These are phyloP conservation scores for Patiria pectinifera DNA, from an alignment of 53 echinoderm and acorn worm species.

Conservation along the genomic window DNA sequence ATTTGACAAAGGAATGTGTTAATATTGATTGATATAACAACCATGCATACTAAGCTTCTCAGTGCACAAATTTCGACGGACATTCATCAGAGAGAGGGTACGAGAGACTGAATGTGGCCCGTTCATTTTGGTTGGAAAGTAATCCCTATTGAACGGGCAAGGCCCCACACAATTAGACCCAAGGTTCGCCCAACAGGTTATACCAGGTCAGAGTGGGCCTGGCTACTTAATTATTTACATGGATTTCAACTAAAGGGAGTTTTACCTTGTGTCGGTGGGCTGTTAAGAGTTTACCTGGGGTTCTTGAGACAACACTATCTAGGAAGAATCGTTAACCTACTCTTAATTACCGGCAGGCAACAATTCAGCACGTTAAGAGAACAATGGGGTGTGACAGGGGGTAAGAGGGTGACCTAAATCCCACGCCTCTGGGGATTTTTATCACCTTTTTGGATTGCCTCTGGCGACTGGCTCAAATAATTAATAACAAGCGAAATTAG, in stretches of 20 bases:
- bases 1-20: conserved; percentile 2
- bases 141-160: conserved; percentile 41
- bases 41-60: neutral
- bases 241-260: conserved; percentile 5
- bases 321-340: neutral
- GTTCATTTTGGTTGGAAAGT: conserved; percentile 39
- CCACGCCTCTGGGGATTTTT: neutral
- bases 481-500: neutral
- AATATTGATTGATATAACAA: conserved; percentile 2
- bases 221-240: conserved; percentile 34
- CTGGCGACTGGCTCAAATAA: conserved; percentile 24
- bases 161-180: neutral
- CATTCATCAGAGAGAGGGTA: no score
- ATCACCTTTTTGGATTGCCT: neutral
- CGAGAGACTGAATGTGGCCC: neutral
- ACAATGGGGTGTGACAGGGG: conserved; percentile 6
- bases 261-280: neutral
- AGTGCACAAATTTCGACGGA: neutral
- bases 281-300: neutral
- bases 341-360: conserved; percentile 31
- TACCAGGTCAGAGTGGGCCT: conserved; percentile 24
- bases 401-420: conserved; percentile 10
- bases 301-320: neutral
- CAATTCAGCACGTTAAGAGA: neutral
- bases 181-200: conserved; percentile 32